A percentile compares a stretch with the other conserved stretches of the same genome.
Evolutionary conservation across 2,888 invertebrate genomes (phyloP).

Genomic region (Zhengitettix transpicula): DNA sequence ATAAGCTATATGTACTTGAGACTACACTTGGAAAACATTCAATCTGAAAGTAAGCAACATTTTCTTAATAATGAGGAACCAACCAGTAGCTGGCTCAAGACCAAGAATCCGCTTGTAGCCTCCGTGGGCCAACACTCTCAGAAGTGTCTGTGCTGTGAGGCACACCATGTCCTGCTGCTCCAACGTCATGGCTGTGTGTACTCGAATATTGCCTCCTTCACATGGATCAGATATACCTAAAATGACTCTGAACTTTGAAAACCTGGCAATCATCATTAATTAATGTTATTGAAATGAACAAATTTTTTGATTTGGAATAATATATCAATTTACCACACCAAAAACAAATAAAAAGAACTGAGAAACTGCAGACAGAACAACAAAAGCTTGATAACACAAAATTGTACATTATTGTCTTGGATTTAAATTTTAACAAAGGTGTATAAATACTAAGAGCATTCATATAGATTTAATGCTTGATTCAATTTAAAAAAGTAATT

Average conservation of each 20-base stretch:
- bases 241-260: neutral
- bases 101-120: conserved; percentile 75
- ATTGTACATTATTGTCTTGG: no score
- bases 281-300: no score
- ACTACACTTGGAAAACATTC: neutral
- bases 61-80: conserved; percentile 17
- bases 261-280: no score
- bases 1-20: neutral
- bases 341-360: no score
- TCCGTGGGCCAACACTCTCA: conserved; percentile 82
- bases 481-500: no score
- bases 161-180: conserved; percentile 89
- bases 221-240: conserved; percentile 76
- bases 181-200: conserved; percentile 77
- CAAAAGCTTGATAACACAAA: no score
- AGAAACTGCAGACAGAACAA: no score
- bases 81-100: conserved; percentile 41
- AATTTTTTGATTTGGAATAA: no score
- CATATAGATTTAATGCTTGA: no score
- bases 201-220: conserved; percentile 73
- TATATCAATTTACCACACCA: no score
- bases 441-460: no score
- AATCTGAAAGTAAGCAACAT: neutral
- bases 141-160: conserved; percentile 80
- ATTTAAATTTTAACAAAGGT: no score